Percentiles rank a stretch among this genome's conserved stretches.
These are phyloP conservation scores for Mimas tiliae DNA, from an alignment of 2,888 invertebrate species.

Conservation along the genomic window DNA sequence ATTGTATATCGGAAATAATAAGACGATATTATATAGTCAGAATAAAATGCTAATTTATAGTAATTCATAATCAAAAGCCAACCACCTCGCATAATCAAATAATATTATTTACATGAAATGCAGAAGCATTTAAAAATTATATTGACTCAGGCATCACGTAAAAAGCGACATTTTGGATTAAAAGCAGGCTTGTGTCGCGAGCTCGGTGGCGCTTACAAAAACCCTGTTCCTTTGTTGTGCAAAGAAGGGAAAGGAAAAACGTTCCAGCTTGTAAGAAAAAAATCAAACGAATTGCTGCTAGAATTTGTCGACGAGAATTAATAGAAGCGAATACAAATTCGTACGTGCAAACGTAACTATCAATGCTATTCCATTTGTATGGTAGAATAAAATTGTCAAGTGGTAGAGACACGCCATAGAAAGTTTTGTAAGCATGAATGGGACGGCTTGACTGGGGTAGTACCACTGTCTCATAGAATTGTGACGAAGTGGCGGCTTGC, in stretches of 20 bases:
- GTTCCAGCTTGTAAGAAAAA: constrained; percentile 54
- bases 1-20: too few relatives aligned
- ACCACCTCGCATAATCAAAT: neutral
- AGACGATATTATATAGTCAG: too few relatives aligned
- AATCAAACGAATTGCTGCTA: constrained; percentile 59
- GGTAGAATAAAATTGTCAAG: too few relatives aligned
- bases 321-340: constrained; percentile 46
- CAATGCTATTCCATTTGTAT: neutral
- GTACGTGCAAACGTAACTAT: constrained; percentile 26
- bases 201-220: constrained; percentile 51
- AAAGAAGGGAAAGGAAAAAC: constrained; percentile 55
- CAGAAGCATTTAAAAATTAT: constrained; percentile 31
- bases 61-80: neutral
- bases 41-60: too few relatives aligned
- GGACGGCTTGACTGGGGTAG: too few relatives aligned
- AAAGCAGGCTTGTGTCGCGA: constrained; percentile 48
- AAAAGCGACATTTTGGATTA: constrained; percentile 53
- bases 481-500: too few relatives aligned
- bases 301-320: constrained; percentile 52
- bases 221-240: constrained; percentile 59
- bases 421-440: too few relatives aligned
- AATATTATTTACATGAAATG: neutral
- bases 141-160: constrained; percentile 63
- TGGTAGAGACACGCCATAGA: too few relatives aligned
- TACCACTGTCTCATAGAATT: too few relatives aligned